These are phyloP conservation scores for Boulengeromyrus knoepffleri DNA, from an alignment of 2,113 vertebrate species.

Conservation along the genomic window DNA sequence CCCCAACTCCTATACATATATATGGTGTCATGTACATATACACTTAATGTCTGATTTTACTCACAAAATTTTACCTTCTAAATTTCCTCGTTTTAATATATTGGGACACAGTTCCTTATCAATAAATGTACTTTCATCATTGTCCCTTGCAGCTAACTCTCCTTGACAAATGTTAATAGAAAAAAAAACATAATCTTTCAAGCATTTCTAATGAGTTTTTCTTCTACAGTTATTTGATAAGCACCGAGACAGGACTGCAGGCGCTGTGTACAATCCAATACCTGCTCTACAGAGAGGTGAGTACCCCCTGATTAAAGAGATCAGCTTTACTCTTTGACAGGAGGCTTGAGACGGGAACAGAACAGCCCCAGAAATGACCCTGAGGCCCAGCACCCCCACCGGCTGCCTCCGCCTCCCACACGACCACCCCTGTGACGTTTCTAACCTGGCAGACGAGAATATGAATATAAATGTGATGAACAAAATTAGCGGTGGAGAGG, in stretches of 20 bases:
- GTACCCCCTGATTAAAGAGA: constrained; percentile 35
- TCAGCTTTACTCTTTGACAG: neutral
- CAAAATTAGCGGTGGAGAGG: neutral
- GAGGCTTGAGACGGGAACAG: neutral
- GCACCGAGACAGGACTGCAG: constrained; percentile 61
- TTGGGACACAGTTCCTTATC: constrained; percentile 46
- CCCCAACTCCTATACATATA: neutral
- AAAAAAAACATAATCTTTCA: constrained; percentile 65
- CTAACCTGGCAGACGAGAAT: neutral
- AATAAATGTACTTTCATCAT: constrained; percentile 56
- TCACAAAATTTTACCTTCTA: constrained; percentile 29
- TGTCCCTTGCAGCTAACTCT: constrained; percentile 48
- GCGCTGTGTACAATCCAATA: constrained; percentile 59
- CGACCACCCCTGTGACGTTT: neutral
- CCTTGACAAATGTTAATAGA: constrained; percentile 61
- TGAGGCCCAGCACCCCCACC: neutral
- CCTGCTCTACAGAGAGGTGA: constrained; percentile 51
- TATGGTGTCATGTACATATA: neutral
- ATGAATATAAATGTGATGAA: neutral
- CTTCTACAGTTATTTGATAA: constrained; percentile 76
- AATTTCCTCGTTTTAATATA: constrained; percentile 39
- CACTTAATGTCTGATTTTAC: neutral
- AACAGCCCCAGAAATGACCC: neutral
- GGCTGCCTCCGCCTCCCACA: neutral
- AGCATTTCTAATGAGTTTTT: constrained; percentile 77